Percentiles rank a stretch among this genome's conserved stretches.
Conservation (phyloP, 1,140 invertebrate genomes). For the Bombus soroeensis region DNA sequence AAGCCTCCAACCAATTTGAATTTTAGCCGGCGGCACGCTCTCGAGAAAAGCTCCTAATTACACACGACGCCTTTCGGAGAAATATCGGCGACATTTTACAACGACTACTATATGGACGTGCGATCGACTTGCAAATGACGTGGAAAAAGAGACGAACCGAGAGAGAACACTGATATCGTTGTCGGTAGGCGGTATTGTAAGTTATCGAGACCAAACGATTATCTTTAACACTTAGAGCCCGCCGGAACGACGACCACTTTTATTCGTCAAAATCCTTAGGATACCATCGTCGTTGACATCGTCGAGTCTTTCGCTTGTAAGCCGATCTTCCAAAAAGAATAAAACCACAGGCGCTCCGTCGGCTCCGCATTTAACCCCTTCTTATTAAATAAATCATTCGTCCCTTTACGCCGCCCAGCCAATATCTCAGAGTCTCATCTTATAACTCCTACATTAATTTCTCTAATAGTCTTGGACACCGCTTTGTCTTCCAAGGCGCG, state of each 20-base stretch:
- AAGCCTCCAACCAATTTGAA: slow-evolving; percentile 41
- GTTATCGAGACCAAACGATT: slow-evolving; percentile 72
- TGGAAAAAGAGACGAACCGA: slow-evolving; percentile 1
- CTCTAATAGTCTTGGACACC: slow-evolving; percentile 56
- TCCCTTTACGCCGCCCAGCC: slow-evolving; percentile 46
- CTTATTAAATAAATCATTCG: slow-evolving; percentile 69
- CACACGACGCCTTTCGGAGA: slow-evolving; percentile 50
- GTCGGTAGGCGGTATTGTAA: slow-evolving; percentile 61
- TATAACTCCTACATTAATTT: slow-evolving; percentile 68
- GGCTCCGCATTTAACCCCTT: slow-evolving; percentile 54
- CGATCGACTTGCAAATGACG: slow-evolving; percentile 65
- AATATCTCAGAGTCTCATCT: slow-evolving; percentile 55
- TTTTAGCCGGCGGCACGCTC: slow-evolving; percentile 40
- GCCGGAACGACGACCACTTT: slow-evolving; percentile 36
- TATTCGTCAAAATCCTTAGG: slow-evolving; percentile 58
- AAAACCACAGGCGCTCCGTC: not conserved
- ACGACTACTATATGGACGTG: not conserved
- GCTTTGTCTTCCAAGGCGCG: slow-evolving; percentile 38
- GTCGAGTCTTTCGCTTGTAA: slow-evolving; percentile 54
- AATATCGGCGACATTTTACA: slow-evolving; percentile 48
- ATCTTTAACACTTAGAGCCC: slow-evolving; percentile 20
- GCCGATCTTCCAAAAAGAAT: slow-evolving; percentile 55
- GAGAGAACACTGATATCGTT: slow-evolving; percentile 47
- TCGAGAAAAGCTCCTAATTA: slow-evolving; percentile 61
- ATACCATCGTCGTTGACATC: slow-evolving; percentile 65